phyloP scores from a whole-genome alignment of 2,797 vertebrate genomes.

The Phataginus tricuspis region DNA sequence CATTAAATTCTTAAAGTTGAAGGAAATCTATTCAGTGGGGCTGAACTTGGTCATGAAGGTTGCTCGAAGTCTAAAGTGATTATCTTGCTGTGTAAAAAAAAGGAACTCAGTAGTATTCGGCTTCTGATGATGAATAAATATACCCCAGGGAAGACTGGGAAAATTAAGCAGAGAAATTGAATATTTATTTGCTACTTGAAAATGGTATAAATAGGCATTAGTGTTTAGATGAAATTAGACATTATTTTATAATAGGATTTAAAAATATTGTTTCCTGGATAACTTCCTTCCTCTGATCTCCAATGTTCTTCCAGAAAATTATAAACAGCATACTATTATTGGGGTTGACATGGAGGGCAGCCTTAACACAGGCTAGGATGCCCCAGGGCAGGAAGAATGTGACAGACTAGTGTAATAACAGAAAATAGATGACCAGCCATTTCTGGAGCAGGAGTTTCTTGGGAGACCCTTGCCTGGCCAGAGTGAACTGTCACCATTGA shows the following conservation, averaged over 20 bases:
- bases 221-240: slow-evolving; percentile 69
- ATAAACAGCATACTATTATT: slow-evolving; percentile 60
- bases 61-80: slow-evolving; percentile 59
- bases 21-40: slow-evolving; percentile 51
- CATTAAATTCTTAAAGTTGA: slow-evolving; percentile 67
- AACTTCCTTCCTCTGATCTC: slow-evolving; percentile 61
- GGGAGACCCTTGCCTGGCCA: slow-evolving; percentile 9
- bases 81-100: slow-evolving; percentile 52
- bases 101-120: slow-evolving; percentile 35
- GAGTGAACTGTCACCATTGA: slow-evolving; percentile 41
- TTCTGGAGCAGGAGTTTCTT: slow-evolving; percentile 34
- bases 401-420: slow-evolving; percentile 38
- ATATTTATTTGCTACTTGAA: slow-evolving; percentile 72
- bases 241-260: slow-evolving; percentile 73
- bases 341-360: slow-evolving; percentile 63
- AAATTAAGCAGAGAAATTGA: slow-evolving; percentile 73
- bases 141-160: neutral
- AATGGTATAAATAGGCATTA: slow-evolving; percentile 63
- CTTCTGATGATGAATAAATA: slow-evolving; percentile 64
- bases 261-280: slow-evolving; percentile 75
- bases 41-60: slow-evolving; percentile 52
- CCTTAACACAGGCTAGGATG: slow-evolving; percentile 8
- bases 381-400: slow-evolving; percentile 50
- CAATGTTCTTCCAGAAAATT: slow-evolving; percentile 64
- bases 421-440: slow-evolving; percentile 30